Evolutionary conservation across 2,797 vertebrate species (phyloP).

Genomic region (Lagorchestes hirsutus): DNA sequence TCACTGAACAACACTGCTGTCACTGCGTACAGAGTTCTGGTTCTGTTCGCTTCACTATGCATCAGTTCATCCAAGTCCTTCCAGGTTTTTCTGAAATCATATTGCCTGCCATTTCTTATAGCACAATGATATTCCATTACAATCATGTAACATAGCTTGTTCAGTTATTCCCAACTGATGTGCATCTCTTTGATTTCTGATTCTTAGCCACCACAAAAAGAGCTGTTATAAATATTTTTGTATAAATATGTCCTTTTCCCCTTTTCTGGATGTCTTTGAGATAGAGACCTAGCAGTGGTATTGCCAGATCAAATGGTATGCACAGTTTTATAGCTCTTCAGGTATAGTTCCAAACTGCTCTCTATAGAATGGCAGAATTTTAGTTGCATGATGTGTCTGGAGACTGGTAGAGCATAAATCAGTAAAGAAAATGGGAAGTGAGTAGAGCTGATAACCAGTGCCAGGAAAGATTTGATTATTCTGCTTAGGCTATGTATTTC

Average conservation of each 20-base stretch:
- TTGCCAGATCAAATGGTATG: background rate
- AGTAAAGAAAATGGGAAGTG: background rate
- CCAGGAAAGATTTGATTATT: background rate
- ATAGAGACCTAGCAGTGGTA: background rate
- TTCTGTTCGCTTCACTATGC: background rate
- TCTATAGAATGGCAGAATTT: background rate
- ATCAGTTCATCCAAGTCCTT: background rate
- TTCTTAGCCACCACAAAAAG: background rate
- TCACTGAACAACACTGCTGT: background rate
- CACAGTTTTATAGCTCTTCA: background rate
- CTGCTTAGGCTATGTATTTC: background rate
- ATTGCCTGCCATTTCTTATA: background rate
- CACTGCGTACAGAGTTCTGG: background rate
- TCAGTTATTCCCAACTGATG: background rate
- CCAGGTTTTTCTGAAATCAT: background rate
- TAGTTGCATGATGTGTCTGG: background rate
- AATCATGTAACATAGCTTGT: background rate
- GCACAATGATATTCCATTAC: background rate
- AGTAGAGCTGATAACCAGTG: background rate
- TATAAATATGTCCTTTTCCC: background rate
- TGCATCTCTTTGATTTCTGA: background rate
- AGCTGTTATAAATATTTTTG: background rate
- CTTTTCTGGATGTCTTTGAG: background rate
- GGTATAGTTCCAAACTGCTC: background rate
- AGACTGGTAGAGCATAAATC: background rate